Conservation (phyloP, 1,140 invertebrate genomes). For the Halictus rubicundus region DNA sequence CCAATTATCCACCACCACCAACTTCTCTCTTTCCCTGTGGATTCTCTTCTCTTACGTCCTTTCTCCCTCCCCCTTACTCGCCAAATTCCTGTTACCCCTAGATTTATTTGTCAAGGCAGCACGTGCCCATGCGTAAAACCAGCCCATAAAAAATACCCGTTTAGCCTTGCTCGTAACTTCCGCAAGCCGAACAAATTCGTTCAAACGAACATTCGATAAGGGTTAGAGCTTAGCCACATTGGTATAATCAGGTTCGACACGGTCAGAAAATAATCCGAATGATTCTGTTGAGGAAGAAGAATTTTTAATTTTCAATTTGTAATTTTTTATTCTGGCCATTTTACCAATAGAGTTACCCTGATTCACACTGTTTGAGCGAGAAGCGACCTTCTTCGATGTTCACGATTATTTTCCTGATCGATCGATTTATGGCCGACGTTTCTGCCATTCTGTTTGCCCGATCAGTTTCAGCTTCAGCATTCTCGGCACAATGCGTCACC, state of each 20-base stretch:
- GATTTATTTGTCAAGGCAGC: conserved; percentile 74
- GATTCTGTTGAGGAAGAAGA: too few species aligned
- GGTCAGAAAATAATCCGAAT: too few species aligned
- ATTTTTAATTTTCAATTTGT: too few species aligned
- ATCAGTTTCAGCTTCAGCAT: background rate
- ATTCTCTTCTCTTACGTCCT: conserved; percentile 26
- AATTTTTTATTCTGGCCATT: too few species aligned
- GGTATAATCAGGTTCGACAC: too few species aligned
- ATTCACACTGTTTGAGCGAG: too few species aligned
- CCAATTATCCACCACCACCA: conserved; percentile 69
- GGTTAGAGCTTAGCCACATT: background rate
- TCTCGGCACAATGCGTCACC: conserved; percentile 3
- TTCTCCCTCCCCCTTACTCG: conserved; percentile 40
- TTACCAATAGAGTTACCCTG: too few species aligned
- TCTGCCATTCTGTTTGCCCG: background rate
- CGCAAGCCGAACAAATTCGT: conserved; percentile 24
- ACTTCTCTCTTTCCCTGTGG: conserved; percentile 49
- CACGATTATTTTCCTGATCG: conserved; percentile 7
- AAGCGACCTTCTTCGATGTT: too few species aligned
- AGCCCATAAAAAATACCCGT: conserved; percentile 47
- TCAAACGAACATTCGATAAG: background rate
- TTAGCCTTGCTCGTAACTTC: conserved; percentile 15
- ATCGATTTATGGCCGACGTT: background rate
- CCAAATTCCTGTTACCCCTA: conserved; percentile 51
- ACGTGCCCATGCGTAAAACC: conserved; percentile 53